Evolutionary conservation across 2,888 invertebrate species (phyloP), one percentile per base, ranked within the genome.

Genomic region (Hipparchia semele): DNA sequence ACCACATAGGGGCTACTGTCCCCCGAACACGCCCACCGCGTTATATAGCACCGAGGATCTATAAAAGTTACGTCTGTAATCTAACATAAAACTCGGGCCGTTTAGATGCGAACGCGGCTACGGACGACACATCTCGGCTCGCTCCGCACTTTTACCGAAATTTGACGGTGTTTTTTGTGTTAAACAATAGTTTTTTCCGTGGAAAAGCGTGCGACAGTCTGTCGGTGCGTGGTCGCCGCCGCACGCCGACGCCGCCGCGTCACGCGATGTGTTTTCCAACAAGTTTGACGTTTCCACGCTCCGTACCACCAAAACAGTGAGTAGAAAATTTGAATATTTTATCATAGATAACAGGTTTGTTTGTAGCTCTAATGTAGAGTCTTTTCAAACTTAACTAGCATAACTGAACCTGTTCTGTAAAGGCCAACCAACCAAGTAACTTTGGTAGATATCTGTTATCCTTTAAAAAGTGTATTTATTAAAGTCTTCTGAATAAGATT

Each of bases 21-120:
- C 89, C 86, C 83, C 87, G 87, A 84, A 87, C 85, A 83, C 87
- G 86, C 87, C 90, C 90, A 90, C 91, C 92, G 90, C 92, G 94
- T 93, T 94, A 94, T 94, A 94, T 94, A 94, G 94, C 93, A 93
- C 93, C 92, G 93, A 94, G 93, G 94, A 94, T 94, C 94, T 94
- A 94, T 94, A 94, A 94, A 94, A 94, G 93, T 94, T 93, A 94
- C 93, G 94, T 94, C 93, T 94, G 94, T 94, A 94, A 94, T 94
- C 94, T 94, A 93, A 94, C 94, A 94, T 94, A 94, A 94, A 94
- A 94, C 92, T 93, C 93, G 91, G 93, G 92, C 94, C 94, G 94
- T 93, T 94, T 94, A 94, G 94, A 94, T 94, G 94, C 90, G 93
- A 93, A 93, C 92, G 93, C 92, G 92, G 92, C 91, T 88, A 92